Base-by-base conservation (phyloP, 2,113 vertebrate genomes). In the Urocitellus parryii region DNA sequence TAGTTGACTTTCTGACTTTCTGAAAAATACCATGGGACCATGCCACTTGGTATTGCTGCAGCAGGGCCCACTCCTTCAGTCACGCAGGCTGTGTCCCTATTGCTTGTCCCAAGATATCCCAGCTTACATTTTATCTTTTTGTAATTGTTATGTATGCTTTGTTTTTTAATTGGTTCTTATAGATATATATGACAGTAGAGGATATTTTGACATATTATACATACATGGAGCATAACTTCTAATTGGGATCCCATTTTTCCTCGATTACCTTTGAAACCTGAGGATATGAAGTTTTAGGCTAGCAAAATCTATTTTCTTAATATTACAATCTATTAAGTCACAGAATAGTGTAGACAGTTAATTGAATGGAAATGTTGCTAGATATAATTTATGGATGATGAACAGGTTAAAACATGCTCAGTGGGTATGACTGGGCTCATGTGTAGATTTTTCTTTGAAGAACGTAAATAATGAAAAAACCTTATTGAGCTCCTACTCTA, bases 321-420 rank as follows among this genome's bases (percentile, higher is more conserved):
- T 73, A 27, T 88, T 77, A 78, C 1, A 63, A 37, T 79, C 29
- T 29, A 53, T 94, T 90, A 87, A 92, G 24, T 51, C 58, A 82
- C 56, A 73, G 18, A 68, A 63, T 37, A 78, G 56, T 37, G 13
- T 67, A 58, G 70, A 92, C 37, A 80, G 77, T 94, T 86, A 87
- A 72, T 63, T 94, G 29, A 85, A 91, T 78, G 74, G n/a, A 93
- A 77, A 45, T 73, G 78, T 68, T 83, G 13, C 42, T 90, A 81
- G 67, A 84, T 87, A 5, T 24, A 32, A 65, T 88, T 76, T 84
- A 77, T 24, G 65, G 70, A 74, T 51, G 84, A 53, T 70, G 68
- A 78, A 51, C 7, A 86, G 48, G 58, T 68, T 91, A 8, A 42
- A 4, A n/a, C 22, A 77, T 51, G 3, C 63, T 6, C 51, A 27